Conservation (phyloP, 2,797 vertebrate genomes). For the Australoheros facetus region DNA sequence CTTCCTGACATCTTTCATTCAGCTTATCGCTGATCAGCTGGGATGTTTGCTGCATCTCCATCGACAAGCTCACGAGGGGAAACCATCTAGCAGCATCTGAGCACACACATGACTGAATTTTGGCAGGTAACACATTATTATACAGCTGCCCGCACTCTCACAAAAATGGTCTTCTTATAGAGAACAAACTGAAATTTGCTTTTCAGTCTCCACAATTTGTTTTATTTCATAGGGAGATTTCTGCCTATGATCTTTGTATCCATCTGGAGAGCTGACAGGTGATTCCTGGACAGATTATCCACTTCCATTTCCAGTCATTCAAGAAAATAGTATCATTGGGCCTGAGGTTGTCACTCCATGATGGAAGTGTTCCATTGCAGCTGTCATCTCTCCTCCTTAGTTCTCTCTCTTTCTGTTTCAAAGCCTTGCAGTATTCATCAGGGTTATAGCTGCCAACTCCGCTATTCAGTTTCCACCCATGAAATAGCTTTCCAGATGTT, state of each 20-base stretch:
- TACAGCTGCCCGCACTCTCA: conserved; percentile 63
- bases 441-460: conserved; percentile 40
- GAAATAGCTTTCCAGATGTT: conserved; percentile 62
- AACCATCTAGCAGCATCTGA: conserved; percentile 72
- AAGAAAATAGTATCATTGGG: conserved; percentile 70
- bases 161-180: conserved; percentile 37
- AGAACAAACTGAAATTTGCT: conserved; percentile 49
- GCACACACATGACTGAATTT: conserved; percentile 37
- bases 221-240: background rate
- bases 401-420: conserved; percentile 42
- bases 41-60: conserved; percentile 73
- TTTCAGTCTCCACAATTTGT: conserved; percentile 38
- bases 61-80: conserved; percentile 77
- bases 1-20: conserved; percentile 41
- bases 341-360: conserved; percentile 25
- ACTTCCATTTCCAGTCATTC: conserved; percentile 76
- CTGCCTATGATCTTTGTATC: conserved; percentile 31
- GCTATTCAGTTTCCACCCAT: conserved; percentile 69
- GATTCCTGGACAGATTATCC: conserved; percentile 45
- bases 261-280: conserved; percentile 45
- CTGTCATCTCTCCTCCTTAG: conserved; percentile 37
- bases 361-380: conserved; percentile 63
- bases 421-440: conserved; percentile 45
- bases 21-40: conserved; percentile 63
- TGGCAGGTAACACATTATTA: conserved; percentile 51